A percentile compares a stretch with the other conserved stretches of the same genome.
phyloP scores from a whole-genome alignment of 2,797 vertebrate species.

The Lithobates sylvaticus region DNA sequence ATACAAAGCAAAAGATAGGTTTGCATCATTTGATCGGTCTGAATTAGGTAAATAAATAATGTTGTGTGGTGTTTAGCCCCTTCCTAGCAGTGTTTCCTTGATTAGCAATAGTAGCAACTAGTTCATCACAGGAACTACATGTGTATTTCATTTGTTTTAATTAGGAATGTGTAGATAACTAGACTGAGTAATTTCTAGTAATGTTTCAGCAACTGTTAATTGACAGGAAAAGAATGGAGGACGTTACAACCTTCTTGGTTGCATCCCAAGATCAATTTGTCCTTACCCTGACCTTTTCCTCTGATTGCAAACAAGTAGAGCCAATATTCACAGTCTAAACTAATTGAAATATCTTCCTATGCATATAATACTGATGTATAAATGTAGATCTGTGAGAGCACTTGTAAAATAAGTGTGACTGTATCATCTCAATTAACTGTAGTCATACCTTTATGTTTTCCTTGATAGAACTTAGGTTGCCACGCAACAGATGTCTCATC shows the following conservation, averaged over 20 bases:
- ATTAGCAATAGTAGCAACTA: background rate
- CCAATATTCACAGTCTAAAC: background rate
- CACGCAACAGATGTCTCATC: too few species aligned
- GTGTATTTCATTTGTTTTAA: conserved; percentile 42
- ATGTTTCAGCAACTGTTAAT: conserved; percentile 38
- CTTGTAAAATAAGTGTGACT: too few species aligned
- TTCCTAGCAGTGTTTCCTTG: background rate
- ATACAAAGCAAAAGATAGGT: too few species aligned
- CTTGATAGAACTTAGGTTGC: too few species aligned
- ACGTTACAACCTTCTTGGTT: conserved; percentile 46
- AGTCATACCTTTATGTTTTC: too few species aligned
- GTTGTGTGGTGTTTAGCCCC: too few species aligned
- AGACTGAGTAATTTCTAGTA: conserved; percentile 38
- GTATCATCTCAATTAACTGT: too few species aligned
- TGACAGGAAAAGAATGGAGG: conserved; percentile 24
- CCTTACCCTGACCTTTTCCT: conserved; percentile 26
- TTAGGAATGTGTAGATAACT: conserved; percentile 52
- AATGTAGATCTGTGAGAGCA: too few species aligned
- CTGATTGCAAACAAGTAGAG: background rate
- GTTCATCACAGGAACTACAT: conserved; percentile 34
- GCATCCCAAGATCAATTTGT: conserved; percentile 15
- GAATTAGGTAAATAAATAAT: too few species aligned
- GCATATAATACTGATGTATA: too few species aligned
- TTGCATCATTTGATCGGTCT: too few species aligned
- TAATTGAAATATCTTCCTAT: too few species aligned